Evolutionary conservation across 2,888 invertebrate genomes (phyloP), one percentile per base, ranked within the genome.

Genomic region (Parnassius smintheus): DNA sequence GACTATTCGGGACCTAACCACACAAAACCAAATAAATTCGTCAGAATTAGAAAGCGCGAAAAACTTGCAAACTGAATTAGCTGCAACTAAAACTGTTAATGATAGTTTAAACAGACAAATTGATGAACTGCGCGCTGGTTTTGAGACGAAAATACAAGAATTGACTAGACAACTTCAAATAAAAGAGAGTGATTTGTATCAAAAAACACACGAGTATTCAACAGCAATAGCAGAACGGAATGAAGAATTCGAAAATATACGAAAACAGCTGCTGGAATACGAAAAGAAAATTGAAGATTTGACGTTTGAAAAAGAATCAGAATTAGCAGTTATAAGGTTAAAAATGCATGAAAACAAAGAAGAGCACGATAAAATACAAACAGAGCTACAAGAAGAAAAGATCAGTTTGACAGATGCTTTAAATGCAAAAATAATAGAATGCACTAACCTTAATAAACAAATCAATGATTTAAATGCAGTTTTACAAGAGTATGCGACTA

Each of bases 401-500:
- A 66, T 69, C 13, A 72, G 70, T 65, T 72, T 88, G 56, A 69
- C 80, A 50, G 83, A 86, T 72, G 83, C 81, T 62, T 74, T 92
- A 63, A 87, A 86, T 60, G 76, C 75, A 12, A 92, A 92, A 75
- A 88, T 89, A 65, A 70, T 85, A 50, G 92, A 93, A 78, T 91
- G 90, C 69, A 89, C 86, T 57, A 89, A 84, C 72, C 75, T 93
- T 1, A 91, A 91, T 71, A 86, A 84, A 69, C 87, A 88, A 71
- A 86, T 94, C 48, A 76, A 82, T 9, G 93, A 95, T 66, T 86
- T 94, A 56, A 88, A 92, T 65, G 81, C 81, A 41, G 73, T 92
- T 13, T 79, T 93, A 56, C 91, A 93, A 70, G 93, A 94, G 68
- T 92, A 94, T 72, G 84, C 92, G 9, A 86, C 80, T 46, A 94